Base-by-base conservation (phyloP, 2,113 vertebrate genomes). In the Herpetotheres cachinnans region DNA sequence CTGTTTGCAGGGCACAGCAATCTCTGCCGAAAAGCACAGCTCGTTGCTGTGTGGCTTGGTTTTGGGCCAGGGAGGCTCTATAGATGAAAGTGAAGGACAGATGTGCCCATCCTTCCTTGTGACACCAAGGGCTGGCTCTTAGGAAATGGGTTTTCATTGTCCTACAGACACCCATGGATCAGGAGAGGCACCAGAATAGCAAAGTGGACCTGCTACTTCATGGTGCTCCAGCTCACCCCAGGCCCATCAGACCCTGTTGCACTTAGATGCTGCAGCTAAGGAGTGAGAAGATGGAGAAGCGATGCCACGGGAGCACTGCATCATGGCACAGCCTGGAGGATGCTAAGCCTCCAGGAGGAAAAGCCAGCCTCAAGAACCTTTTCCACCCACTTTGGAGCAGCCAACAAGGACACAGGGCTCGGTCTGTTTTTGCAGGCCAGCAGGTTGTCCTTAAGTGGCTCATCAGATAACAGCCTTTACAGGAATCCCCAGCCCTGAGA, bases 231-330 rank as follows among this genome's bases (percentile, higher is more conserved):
- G 42, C 32, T 67, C 52, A 52, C 36, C 29, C 12, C 34, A 26
- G 55, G 25, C 38, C 3, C 0, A 44, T 19, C 5, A 5, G n/a
- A 38, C 9, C 25, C 36, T 24, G 19, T 2, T 38, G 56, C 7
- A 34, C 46, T 26, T 6, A 16, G 42, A 34, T 34, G 49, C 26
- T 84, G 61, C 55, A 65, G 44, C 38, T 54, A 16, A 49, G 47
- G 44, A 69, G 9, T 30, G n/a, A 16, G 38, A 21, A 47, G 81
- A 24, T 7, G 10, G 18, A 91, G 11, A 29, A 67, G 47, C 0
- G 1, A 66, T 49, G 40, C 40, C 58, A 47, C 1, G 6, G 71
- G 29, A 63, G 34, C 83, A 40, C 13, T 11, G 52, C 9, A 15
- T n/a, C 34, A 2, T 17, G 36, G 77, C 77, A 78, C 2, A 1